These are phyloP conservation scores for Atopsyche davidsoni DNA, from an alignment of 1,140 invertebrate genomes.

Conservation along the genomic window DNA sequence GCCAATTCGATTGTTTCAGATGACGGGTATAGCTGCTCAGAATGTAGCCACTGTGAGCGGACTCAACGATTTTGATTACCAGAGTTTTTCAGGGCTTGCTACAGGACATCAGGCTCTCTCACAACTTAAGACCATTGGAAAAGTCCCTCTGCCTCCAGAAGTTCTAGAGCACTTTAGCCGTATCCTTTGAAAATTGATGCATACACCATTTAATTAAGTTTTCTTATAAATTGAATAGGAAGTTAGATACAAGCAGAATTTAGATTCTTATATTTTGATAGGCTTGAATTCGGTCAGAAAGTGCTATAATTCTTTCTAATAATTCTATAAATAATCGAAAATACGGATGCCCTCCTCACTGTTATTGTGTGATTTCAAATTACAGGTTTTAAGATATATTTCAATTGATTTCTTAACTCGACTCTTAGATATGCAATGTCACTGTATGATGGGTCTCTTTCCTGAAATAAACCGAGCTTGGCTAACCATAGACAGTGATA, in stretches of 20 bases:
- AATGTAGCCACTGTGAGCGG: slow-evolving; percentile 75
- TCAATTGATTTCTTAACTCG: slow-evolving; percentile 28
- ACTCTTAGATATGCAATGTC: slow-evolving; percentile 78
- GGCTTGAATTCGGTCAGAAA: too few species aligned
- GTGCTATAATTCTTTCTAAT: background rate
- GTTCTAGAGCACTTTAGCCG: slow-evolving; percentile 90
- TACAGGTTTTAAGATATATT: too few species aligned
- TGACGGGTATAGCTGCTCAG: slow-evolving; percentile 51
- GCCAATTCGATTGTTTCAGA: too few species aligned
- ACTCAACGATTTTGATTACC: slow-evolving; percentile 85
- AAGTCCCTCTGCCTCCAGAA: slow-evolving; percentile 84
- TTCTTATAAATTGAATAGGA: too few species aligned
- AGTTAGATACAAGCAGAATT: background rate
- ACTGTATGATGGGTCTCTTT: slow-evolving; percentile 94
- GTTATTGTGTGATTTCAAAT: too few species aligned
- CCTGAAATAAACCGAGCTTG: slow-evolving; percentile 93
- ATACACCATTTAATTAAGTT: slow-evolving; percentile 25
- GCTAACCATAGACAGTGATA: slow-evolving; percentile 95
- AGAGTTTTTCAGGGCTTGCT: slow-evolving; percentile 61
- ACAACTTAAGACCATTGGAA: slow-evolving; percentile 74
- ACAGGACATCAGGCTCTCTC: slow-evolving; percentile 62
- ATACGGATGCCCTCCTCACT: too few species aligned
- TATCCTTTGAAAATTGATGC: slow-evolving; percentile 70
- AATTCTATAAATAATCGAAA: background rate
- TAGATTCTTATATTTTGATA: background rate